These are phyloP conservation scores for Lasioglossum calceatum DNA, from an alignment of 2,888 invertebrate genomes.

Conservation along the genomic window DNA sequence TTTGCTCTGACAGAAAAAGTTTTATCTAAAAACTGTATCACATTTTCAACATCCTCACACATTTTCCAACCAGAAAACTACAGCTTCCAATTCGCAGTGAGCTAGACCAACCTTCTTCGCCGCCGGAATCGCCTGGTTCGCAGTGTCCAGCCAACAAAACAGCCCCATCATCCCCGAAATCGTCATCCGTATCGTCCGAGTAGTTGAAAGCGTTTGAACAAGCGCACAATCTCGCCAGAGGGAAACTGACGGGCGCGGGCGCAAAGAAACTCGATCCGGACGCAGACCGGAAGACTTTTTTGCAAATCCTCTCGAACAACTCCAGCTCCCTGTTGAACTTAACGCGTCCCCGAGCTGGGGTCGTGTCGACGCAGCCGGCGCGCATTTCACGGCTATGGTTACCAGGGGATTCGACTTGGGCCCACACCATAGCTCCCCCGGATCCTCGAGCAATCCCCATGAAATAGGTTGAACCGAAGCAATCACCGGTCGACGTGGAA, in stretches of 20 bases:
- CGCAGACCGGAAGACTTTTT: neutral
- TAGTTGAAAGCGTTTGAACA: neutral
- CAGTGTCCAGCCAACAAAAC: neutral
- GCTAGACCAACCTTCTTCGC: neutral
- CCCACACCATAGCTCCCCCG: neutral
- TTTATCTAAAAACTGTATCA: no score
- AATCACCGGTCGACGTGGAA: neutral
- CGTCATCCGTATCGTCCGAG: neutral
- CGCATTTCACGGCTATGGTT: slow-evolving; percentile 13
- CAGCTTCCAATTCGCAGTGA: neutral
- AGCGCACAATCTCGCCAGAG: neutral
- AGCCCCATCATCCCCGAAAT: neutral
- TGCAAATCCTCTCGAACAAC: neutral
- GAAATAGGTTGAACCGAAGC: slow-evolving; percentile 14
- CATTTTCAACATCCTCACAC: no score
- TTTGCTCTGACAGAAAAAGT: no score
- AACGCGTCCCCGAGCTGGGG: neutral
- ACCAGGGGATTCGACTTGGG: neutral
- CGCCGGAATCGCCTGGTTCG: neutral
- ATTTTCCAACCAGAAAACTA: no score
- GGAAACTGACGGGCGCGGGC: neutral
- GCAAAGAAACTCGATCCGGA: neutral
- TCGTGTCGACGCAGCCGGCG: neutral
- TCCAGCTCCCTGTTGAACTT: neutral
- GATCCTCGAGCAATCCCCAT: slow-evolving; percentile 2